These are phyloP conservation scores for Hydrolagus affinis DNA, from an alignment of 2,113 vertebrate species.

Conservation along the genomic window DNA sequence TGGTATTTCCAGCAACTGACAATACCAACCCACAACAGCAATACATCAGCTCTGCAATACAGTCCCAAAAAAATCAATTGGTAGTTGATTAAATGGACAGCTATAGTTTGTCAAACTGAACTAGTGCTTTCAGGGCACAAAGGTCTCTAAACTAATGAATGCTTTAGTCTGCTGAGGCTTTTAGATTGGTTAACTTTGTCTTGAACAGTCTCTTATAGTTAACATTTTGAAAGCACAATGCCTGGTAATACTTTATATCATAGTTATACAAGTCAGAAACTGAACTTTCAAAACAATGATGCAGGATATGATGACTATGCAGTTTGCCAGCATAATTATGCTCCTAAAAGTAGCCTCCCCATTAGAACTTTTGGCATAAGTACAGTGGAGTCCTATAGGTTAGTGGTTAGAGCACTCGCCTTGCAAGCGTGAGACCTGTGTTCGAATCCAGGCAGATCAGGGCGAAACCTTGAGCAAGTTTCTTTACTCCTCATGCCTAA, in stretches of 20 bases:
- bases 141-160: constrained; percentile 10
- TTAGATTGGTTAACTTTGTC: not conserved
- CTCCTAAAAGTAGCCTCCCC: too few relatives aligned
- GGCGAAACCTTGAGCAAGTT: too few relatives aligned
- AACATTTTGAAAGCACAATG: not conserved
- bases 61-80: constrained; percentile 1
- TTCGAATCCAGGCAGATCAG: too few relatives aligned
- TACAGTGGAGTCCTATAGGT: too few relatives aligned
- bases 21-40: not conserved
- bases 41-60: not conserved
- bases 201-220: not conserved
- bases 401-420: too few relatives aligned
- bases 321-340: too few relatives aligned
- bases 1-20: not conserved
- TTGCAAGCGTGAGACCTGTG: too few relatives aligned
- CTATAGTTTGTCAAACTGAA: not conserved
- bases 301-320: too few relatives aligned
- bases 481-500: too few relatives aligned
- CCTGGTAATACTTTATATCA: not conserved
- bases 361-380: too few relatives aligned
- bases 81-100: constrained; percentile 6
- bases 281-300: not conserved
- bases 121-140: constrained; percentile 3
- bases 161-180: not conserved
- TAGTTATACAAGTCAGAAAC: not conserved